Percentiles rank a stretch among this genome's conserved stretches.
Evolutionary conservation across 2,797 vertebrate species (phyloP).

Genomic region (Xenentodon cancila): DNA sequence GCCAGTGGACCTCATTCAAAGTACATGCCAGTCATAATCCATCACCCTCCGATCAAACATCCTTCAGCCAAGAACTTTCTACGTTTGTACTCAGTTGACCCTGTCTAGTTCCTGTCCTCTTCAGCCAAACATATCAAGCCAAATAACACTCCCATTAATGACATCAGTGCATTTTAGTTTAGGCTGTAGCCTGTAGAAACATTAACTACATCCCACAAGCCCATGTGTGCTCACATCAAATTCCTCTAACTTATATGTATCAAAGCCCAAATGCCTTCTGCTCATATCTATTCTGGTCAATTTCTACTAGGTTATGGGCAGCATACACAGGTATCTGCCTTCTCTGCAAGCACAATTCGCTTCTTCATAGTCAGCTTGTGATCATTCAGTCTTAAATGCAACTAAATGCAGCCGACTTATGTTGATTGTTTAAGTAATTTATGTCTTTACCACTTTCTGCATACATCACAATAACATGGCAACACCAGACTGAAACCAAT

Average conservation of each 20-base stretch:
- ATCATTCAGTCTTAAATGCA: background rate
- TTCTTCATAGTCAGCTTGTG: constrained; percentile 3
- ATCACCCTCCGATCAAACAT: background rate
- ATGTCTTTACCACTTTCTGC: background rate
- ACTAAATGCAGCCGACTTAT: background rate
- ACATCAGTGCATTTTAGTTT: too few species aligned
- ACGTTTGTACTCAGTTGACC: too few species aligned
- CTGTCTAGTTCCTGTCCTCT: too few species aligned
- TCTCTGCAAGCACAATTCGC: background rate
- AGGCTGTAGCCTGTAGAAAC: too few species aligned
- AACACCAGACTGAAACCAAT: background rate
- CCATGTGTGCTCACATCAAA: background rate
- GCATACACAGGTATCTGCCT: background rate
- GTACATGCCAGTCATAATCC: too few species aligned
- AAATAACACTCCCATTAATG: too few species aligned
- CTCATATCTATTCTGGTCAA: background rate
- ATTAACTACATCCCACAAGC: background rate
- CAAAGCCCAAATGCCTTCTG: background rate
- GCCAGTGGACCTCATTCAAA: too few species aligned
- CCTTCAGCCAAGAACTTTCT: background rate
- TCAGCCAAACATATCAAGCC: too few species aligned
- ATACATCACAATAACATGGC: background rate
- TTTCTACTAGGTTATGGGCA: too few species aligned
- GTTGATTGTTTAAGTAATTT: background rate
- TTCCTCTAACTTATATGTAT: background rate